Conservation (phyloP, 2,797 vertebrate species). For the Menidia menidia region DNA sequence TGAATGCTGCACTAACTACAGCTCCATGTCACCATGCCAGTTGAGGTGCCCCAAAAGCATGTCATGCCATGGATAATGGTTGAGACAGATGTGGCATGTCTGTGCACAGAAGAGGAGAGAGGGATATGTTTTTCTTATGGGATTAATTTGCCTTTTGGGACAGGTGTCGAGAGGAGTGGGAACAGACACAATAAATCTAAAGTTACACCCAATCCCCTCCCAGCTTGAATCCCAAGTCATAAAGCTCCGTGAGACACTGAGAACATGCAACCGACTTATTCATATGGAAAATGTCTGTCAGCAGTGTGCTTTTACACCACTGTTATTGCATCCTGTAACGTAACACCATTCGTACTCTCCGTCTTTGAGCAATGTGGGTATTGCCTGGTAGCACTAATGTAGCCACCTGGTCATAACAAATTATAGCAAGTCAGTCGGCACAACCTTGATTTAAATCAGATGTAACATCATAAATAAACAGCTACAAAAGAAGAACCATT, state of each 20-base stretch:
- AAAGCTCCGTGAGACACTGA: conserved; percentile 37
- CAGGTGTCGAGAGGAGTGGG: conserved; percentile 71
- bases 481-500: conserved; percentile 17
- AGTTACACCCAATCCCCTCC: conserved; percentile 59
- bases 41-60: conserved; percentile 63
- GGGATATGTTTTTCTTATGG: conserved; percentile 52
- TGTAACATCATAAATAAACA: conserved; percentile 35
- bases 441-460: conserved; percentile 40
- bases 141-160: conserved; percentile 75
- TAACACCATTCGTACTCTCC: conserved; percentile 34
- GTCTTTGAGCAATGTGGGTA: conserved; percentile 39
- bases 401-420: conserved; percentile 47
- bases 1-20: conserved; percentile 37
- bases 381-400: conserved; percentile 32
- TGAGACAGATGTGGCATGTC: conserved; percentile 77
- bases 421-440: conserved; percentile 30
- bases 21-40: conserved; percentile 47
- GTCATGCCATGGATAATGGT: conserved; percentile 55
- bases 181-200: conserved; percentile 79
- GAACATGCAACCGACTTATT: conserved; percentile 49
- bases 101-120: conserved; percentile 39
- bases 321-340: conserved; percentile 68
- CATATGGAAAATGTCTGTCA: conserved; percentile 73
- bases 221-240: conserved; percentile 5
- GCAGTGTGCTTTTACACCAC: conserved; percentile 55